A percentile compares a stretch with the other conserved stretches of the same genome.
Conservation (phyloP, 2,888 invertebrate species). For the Aphodius granarius region DNA sequence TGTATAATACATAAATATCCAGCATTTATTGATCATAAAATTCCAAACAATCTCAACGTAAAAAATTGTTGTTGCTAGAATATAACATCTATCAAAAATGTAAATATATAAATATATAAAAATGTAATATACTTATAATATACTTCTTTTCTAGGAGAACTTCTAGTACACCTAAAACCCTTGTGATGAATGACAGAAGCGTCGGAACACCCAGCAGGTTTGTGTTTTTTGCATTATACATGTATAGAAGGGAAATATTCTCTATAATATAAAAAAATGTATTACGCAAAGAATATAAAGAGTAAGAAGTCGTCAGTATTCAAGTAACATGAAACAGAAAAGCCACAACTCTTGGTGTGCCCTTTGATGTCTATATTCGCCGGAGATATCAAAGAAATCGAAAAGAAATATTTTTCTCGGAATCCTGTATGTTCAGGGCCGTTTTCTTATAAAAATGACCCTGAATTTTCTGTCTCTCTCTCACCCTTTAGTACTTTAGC, state of each 20-base stretch:
- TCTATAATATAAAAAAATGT: not conserved
- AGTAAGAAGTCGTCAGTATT: not conserved
- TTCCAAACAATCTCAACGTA: too few species aligned
- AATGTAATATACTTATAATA: too few species aligned
- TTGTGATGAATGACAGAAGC: conserved; percentile 45
- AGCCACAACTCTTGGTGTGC: not conserved
- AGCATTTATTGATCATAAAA: too few species aligned
- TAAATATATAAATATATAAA: too few species aligned
- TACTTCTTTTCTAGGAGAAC: conserved; percentile 44
- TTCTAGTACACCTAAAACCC: conserved; percentile 38
- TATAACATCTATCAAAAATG: too few species aligned
- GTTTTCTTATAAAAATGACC: not conserved
- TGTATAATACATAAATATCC: too few species aligned
- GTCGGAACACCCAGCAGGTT: conserved; percentile 47
- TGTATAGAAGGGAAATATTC: not conserved
- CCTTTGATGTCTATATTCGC: not conserved
- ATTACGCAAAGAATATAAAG: not conserved
- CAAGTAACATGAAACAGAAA: not conserved
- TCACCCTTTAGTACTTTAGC: not conserved
- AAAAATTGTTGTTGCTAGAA: too few species aligned
- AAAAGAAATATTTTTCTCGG: not conserved
- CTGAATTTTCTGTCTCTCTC: not conserved
- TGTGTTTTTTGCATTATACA: conserved; percentile 1
- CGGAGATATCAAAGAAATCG: not conserved
- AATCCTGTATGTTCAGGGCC: not conserved